Conservation (phyloP, 2,113 vertebrate species). For the Dasypus novemcinctus region DNA sequence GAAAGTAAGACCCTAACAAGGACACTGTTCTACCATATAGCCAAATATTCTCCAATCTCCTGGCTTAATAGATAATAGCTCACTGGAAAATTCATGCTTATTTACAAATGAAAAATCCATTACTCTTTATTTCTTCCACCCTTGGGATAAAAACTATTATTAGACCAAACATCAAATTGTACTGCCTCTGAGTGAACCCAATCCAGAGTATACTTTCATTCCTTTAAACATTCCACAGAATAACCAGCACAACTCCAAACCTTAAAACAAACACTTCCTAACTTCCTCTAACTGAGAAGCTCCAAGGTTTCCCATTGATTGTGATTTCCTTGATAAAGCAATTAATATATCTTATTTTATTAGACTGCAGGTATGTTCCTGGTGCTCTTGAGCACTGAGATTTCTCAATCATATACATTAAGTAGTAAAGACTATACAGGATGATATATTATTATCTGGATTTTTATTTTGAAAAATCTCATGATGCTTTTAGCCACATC, state of each 20-base stretch:
- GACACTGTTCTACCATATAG: neutral
- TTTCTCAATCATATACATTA: neutral
- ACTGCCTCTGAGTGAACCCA: neutral
- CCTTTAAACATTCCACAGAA: rapidly evolving
- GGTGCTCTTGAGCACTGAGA: neutral
- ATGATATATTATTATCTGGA: neutral
- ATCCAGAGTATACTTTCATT: rapidly evolving
- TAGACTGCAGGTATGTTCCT: neutral
- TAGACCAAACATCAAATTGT: neutral
- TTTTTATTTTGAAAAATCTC: neutral
- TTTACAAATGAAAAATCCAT: neutral
- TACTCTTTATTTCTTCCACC: neutral
- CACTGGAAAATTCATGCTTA: neutral
- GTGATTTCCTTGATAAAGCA: neutral
- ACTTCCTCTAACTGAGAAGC: neutral
- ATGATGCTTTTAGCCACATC: neutral
- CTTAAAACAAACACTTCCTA: rapidly evolving
- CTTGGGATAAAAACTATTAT: neutral
- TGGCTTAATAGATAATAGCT: neutral
- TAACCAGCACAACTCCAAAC: neutral
- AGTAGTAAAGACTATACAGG: neutral
- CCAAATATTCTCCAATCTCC: neutral
- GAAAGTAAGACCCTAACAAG: neutral
- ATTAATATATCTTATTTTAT: neutral
- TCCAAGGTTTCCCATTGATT: neutral